phyloP scores from a whole-genome alignment of 1,140 invertebrate genomes.

The Sesamia nonagrioides region DNA sequence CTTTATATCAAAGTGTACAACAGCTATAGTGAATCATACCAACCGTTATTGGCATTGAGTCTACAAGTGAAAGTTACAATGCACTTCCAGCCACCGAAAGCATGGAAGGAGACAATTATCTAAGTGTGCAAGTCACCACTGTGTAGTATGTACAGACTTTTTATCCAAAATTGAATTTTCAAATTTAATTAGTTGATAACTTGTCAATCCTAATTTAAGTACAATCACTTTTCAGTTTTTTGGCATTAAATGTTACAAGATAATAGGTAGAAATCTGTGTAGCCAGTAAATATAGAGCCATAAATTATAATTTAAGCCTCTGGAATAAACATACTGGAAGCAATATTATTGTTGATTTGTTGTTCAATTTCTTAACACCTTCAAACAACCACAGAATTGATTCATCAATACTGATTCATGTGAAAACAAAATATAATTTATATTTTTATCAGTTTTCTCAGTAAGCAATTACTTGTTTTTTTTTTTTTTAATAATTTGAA shows the following conservation, averaged over 20 bases:
- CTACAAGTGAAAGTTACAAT: conserved; percentile 76
- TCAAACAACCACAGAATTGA: background rate
- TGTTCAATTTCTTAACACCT: background rate
- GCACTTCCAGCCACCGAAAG: conserved; percentile 63
- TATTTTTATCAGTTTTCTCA: background rate
- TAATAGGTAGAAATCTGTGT: background rate
- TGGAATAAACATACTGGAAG: background rate
- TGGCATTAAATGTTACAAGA: conserved; percentile 3
- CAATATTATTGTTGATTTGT: background rate
- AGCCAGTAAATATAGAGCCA: background rate
- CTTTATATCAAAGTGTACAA: conserved; percentile 57
- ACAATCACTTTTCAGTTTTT: background rate
- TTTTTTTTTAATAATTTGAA: conserved; percentile 20
- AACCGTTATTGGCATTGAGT: conserved; percentile 80
- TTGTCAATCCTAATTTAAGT: conserved; percentile 1
- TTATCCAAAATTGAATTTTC: conserved; percentile 20
- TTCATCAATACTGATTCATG: background rate
- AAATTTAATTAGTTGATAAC: background rate
- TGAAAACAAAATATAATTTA: background rate
- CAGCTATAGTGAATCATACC: conserved; percentile 79
- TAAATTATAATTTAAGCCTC: conserved; percentile 7
- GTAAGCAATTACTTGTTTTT: background rate
- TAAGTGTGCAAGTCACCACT: conserved; percentile 45
- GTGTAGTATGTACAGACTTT: conserved; percentile 8
- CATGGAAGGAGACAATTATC: conserved; percentile 67